These are phyloP conservation scores for Elmis aenea DNA, from an alignment of 2,888 invertebrate species.

Conservation along the genomic window DNA sequence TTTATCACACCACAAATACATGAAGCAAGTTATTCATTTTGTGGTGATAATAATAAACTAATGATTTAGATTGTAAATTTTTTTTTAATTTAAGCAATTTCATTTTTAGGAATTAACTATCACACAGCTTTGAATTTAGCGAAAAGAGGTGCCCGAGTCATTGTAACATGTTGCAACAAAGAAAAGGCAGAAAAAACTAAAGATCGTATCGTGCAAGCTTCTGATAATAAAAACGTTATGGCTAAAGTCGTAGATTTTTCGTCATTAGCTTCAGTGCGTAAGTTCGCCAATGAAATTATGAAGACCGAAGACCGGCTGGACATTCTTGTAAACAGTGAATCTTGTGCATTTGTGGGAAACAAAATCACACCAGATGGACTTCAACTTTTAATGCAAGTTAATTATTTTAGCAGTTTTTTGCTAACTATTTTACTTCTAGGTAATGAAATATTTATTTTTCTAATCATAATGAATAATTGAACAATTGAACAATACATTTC, in stretches of 20 bases:
- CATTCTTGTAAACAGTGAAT: slow-evolving; percentile 59
- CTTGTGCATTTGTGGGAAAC: slow-evolving; percentile 42
- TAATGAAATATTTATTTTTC: not conserved
- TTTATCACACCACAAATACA: too few relatives aligned
- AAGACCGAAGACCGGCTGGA: slow-evolving; percentile 51
- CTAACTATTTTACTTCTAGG: slow-evolving; percentile 16
- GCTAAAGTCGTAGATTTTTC: slow-evolving; percentile 49
- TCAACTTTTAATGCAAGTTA: slow-evolving; percentile 58
- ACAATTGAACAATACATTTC: not conserved
- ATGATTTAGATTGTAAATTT: too few relatives aligned
- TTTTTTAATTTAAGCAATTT: too few relatives aligned
- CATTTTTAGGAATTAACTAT: slow-evolving; percentile 41
- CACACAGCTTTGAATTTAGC: slow-evolving; percentile 42
- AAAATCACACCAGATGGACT: slow-evolving; percentile 56
- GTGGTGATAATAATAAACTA: too few relatives aligned
- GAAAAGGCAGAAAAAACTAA: slow-evolving; percentile 30
- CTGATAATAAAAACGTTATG: slow-evolving; percentile 35
- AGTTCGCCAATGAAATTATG: slow-evolving; percentile 56
- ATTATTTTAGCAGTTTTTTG: slow-evolving; percentile 57
- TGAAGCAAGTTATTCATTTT: too few relatives aligned
- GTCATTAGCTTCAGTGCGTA: slow-evolving; percentile 51
- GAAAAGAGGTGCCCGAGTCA: slow-evolving; percentile 47
- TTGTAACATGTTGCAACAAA: slow-evolving; percentile 51
- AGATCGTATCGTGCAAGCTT: slow-evolving; percentile 30
- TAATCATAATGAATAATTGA: not conserved